Evolutionary conservation across 2,113 vertebrate species (phyloP).

Genomic region (Suncus etruscus): DNA sequence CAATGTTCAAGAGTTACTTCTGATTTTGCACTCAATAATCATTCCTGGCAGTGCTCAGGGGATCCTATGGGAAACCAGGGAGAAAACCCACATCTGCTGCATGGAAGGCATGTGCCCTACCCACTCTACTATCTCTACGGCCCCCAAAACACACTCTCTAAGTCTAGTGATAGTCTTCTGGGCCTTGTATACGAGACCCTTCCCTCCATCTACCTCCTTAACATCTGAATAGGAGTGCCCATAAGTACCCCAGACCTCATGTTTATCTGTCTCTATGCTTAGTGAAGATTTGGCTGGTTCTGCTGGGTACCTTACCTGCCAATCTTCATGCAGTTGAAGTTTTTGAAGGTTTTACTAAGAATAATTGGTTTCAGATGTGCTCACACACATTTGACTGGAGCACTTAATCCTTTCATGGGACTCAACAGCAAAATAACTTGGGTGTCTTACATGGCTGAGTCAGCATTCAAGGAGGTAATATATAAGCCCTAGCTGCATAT

Average conservation of each 20-base stretch:
- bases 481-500: not conserved
- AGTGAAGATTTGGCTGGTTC: not conserved
- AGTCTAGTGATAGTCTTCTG: too few species aligned
- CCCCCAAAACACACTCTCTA: too few species aligned
- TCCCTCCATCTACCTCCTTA: not conserved
- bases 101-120: too few species aligned
- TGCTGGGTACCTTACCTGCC: not conserved
- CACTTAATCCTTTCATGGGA: not conserved
- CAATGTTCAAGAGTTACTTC: too few species aligned
- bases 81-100: too few species aligned
- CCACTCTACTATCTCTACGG: too few species aligned
- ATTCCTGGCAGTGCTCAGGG: too few species aligned
- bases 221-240: conserved; percentile 26
- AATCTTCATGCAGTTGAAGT: not conserved
- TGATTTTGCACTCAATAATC: too few species aligned
- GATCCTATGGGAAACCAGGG: too few species aligned
- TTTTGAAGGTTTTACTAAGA: not conserved
- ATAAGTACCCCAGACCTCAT: not conserved
- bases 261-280: not conserved
- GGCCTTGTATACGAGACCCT: conserved; percentile 18
- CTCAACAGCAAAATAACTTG: not conserved
- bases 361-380: not conserved
- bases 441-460: not conserved
- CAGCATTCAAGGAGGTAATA: not conserved
- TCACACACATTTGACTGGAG: not conserved